Evolutionary conservation across 2,888 invertebrate species (phyloP).

Genomic region (Panorpa germanica): DNA sequence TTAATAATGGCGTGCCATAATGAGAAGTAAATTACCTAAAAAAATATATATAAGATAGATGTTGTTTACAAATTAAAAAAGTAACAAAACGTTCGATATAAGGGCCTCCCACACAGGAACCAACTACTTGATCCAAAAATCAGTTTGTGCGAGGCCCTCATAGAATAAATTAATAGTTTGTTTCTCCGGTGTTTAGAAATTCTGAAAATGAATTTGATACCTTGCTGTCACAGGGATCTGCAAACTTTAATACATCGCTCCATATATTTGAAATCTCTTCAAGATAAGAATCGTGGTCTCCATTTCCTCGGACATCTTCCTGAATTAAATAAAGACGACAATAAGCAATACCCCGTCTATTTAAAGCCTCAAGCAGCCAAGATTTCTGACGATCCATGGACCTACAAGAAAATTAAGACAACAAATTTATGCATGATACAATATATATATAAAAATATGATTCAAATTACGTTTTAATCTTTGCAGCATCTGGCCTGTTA

Average conservation of each 20-base stretch:
- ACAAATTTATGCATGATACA: not conserved
- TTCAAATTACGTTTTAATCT: conserved; percentile 54
- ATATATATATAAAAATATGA: conserved; percentile 7
- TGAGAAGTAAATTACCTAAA: conserved; percentile 52
- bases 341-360: conserved; percentile 53
- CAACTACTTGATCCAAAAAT: no score
- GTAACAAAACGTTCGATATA: conserved; percentile 9
- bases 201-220: conserved; percentile 23
- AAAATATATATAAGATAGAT: conserved; percentile 9
- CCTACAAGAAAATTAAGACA: conserved; percentile 22
- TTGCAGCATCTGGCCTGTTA: conserved; percentile 58
- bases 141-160: no score
- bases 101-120: no score
- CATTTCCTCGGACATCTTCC: conserved; percentile 16
- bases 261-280: conserved; percentile 40
- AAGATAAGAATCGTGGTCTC: conserved; percentile 19
- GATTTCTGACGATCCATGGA: conserved; percentile 73
- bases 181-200: no score
- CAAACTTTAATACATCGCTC: conserved; percentile 60
- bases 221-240: conserved; percentile 61
- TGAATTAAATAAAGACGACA: conserved; percentile 35
- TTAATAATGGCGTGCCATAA: conserved; percentile 67
- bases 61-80: conserved; percentile 5
- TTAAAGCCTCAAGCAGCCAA: conserved; percentile 60
- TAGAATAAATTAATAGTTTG: no score